These are phyloP conservation scores for Dryadula phaetusa DNA, from an alignment of 2,888 invertebrate species.

Conservation along the genomic window DNA sequence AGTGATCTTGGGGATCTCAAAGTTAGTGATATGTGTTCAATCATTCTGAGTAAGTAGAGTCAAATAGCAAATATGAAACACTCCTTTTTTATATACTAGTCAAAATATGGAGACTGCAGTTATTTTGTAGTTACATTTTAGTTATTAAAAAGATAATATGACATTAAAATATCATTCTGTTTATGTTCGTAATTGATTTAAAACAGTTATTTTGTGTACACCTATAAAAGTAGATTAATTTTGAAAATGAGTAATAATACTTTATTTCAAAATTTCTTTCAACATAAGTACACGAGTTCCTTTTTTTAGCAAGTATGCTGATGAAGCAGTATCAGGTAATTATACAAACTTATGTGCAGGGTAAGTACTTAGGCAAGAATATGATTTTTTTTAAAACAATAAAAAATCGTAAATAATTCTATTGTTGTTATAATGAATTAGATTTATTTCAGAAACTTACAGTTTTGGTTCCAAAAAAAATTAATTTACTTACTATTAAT, in stretches of 20 bases:
- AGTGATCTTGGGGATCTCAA: constrained; percentile 38
- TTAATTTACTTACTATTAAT: background rate
- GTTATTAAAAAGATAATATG: background rate
- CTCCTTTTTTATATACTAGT: background rate
- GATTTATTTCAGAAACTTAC: background rate
- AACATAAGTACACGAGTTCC: background rate
- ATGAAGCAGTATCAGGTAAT: background rate
- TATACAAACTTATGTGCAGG: background rate
- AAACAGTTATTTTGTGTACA: background rate
- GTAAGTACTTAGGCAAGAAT: constrained; percentile 24
- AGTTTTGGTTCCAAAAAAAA: no score
- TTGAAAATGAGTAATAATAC: background rate
- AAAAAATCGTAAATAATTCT: no score
- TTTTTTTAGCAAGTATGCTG: background rate
- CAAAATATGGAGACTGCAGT: background rate
- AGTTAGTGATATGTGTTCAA: constrained; percentile 31
- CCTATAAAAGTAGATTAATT: background rate
- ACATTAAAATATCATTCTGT: background rate
- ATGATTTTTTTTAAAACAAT: no score
- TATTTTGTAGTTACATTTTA: background rate
- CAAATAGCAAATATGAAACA: constrained; percentile 5
- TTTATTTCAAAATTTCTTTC: background rate
- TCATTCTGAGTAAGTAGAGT: constrained; percentile 40
- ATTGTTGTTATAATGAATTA: background rate
- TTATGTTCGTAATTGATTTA: background rate